Percentiles rank a stretch among this genome's conserved stretches.
phyloP scores from a whole-genome alignment of 1,140 invertebrate genomes.

The Polypedilum pembai region DNA sequence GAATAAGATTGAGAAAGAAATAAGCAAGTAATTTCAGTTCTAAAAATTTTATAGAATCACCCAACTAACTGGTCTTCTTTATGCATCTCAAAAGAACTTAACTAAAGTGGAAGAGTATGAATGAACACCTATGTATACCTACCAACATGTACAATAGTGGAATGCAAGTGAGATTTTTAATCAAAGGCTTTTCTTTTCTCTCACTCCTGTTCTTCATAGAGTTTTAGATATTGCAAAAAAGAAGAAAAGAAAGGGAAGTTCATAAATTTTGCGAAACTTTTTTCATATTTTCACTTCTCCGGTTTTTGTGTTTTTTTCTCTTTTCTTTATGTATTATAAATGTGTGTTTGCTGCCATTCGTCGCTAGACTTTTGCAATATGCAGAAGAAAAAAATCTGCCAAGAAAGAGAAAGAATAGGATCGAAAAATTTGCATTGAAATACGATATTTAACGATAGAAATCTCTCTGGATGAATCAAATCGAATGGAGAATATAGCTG shows the following conservation, averaged over 20 bases:
- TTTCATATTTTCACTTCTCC: background rate
- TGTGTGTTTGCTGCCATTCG: background rate
- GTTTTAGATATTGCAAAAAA: background rate
- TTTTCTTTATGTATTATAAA: background rate
- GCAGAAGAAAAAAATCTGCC: background rate
- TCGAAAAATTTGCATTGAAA: conserved; percentile 27
- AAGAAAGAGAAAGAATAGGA: background rate
- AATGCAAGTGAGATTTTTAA: conserved; percentile 27
- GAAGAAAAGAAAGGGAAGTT: conserved; percentile 20
- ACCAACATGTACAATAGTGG: too few species aligned
- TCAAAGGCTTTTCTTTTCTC: conserved; percentile 22
- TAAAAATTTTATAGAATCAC: too few species aligned
- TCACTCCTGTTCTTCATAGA: background rate
- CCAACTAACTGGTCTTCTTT: background rate
- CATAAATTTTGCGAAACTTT: conserved; percentile 27
- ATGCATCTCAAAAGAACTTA: background rate
- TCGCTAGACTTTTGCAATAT: background rate
- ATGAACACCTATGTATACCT: background rate
- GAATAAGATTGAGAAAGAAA: too few species aligned
- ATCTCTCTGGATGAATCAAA: conserved; percentile 24
- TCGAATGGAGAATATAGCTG: conserved; percentile 3
- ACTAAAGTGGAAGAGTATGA: background rate
- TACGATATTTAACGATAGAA: conserved; percentile 27
- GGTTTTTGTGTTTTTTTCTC: background rate
- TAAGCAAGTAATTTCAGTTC: too few species aligned